These are phyloP conservation scores for Brevimyrus niger DNA, from an alignment of 2,113 vertebrate species.

Conservation along the genomic window DNA sequence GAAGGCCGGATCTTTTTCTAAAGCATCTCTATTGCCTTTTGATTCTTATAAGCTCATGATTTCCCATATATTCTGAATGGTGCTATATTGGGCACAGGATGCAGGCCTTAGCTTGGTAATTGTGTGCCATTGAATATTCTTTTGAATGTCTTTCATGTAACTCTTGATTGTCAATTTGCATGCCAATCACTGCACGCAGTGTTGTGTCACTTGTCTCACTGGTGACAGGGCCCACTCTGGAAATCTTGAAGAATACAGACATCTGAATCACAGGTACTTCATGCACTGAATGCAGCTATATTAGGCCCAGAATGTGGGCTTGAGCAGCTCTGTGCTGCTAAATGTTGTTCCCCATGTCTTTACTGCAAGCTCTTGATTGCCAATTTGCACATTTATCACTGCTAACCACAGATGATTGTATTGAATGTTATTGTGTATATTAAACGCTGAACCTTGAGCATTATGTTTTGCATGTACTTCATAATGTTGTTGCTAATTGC, in stretches of 20 bases:
- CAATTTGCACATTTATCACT: background rate
- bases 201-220: background rate
- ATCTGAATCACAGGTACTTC: background rate
- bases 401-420: background rate
- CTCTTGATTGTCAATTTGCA: constrained; percentile 13
- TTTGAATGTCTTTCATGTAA: constrained; percentile 2
- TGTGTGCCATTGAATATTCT: background rate
- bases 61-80: background rate
- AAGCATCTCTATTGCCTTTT: background rate
- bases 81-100: background rate
- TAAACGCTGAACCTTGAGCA: background rate
- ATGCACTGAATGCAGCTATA: constrained; percentile 2
- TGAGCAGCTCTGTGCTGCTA: background rate
- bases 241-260: background rate
- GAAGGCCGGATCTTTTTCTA: background rate
- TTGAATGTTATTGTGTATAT: background rate
- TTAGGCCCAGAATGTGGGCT: constrained; percentile 1
- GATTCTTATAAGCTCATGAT: background rate
- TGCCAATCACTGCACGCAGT: background rate
- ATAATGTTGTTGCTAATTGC: background rate
- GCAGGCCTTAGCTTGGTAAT: background rate
- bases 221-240: background rate
- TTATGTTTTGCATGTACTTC: background rate
- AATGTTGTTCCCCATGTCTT: background rate
- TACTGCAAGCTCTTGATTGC: background rate